Base-by-base conservation (phyloP, 2,888 invertebrate genomes). In the Anoplius nigerrimus region DNA sequence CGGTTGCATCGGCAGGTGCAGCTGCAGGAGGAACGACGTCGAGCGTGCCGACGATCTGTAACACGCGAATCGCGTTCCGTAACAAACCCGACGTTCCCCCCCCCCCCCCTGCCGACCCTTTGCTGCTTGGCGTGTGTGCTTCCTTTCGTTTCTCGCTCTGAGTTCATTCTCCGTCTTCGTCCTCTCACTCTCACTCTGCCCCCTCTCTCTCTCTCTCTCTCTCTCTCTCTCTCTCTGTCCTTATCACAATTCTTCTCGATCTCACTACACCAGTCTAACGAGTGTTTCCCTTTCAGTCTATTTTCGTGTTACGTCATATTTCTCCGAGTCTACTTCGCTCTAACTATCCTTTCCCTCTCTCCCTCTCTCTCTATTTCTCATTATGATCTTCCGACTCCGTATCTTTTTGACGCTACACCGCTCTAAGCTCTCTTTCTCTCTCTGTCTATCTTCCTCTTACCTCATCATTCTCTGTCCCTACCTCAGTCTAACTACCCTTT, bases 1-100 rank as follows among this genome's bases (percentile, higher is more conserved):
- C 57, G 65, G 62, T 65, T 61, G 61, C 65, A 51, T 61, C 66
- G 58, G 75, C 77, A 76, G 77, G 77, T 77, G 77, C 72, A 75
- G 48, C 69, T 71, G 70, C 73, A 21, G 43, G 43, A 15, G 43
- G 15, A 15, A 18, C 3, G 42, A 21, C 62, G 62, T 20, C 22
- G 53, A 24, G 24, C 27, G 55, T 16, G 18, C 5, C n/a, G 58
- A 43, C 67, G 61, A 67, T 71, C 71, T 71, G 67, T 71, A 64
- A 61, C 67, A 64, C 64, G 71, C 71, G 67, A 71, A 67, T 71
- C 70, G 62, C 52, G 46, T 42, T 20, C 22, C 60, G 61, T 67
- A 63, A 60, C 67, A 63, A 62, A 67, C 60, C 59, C 51, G 58
- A 24, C 61, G 66, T 66, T 66, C 8, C 53, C 24, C 48, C 62